Conservation (phyloP, 2,113 vertebrate genomes). For the Capreolus pygargus region DNA sequence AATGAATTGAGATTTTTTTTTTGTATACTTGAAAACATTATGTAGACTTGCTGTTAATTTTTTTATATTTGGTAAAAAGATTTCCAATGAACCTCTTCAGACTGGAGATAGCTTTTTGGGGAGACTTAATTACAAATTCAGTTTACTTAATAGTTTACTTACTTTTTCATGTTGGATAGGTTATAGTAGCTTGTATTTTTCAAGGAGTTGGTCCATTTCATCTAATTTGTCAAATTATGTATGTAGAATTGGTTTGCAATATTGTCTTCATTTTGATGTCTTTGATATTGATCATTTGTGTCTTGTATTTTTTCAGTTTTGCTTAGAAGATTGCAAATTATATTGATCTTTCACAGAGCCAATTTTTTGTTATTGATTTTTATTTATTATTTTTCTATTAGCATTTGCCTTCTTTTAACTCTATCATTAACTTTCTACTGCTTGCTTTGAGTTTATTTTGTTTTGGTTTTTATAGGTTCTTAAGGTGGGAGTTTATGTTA, state of each 20-base stretch:
- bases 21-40: not conserved
- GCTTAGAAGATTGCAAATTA: not conserved
- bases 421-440: not conserved
- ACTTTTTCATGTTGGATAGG: not conserved
- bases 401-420: not conserved
- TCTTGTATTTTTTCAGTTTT: not conserved
- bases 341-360: not conserved
- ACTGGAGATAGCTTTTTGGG: not conserved
- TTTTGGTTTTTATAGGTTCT: not conserved
- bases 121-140: not conserved
- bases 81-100: not conserved
- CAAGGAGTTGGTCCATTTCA: not conserved
- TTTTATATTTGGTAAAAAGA: not conserved
- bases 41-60: not conserved
- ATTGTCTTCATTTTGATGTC: not conserved
- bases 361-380: not conserved
- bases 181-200: not conserved
- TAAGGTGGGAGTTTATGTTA: not conserved
- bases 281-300: not conserved
- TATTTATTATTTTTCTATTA: not conserved
- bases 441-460: not conserved
- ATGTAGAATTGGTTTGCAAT: not conserved
- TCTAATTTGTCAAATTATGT: not conserved
- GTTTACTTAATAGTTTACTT: not conserved
- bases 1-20: not conserved